Evolutionary conservation across 2,797 vertebrate species (phyloP), one percentile per base, ranked within the genome.

Genomic region (Pipistrellus kuhlii): DNA sequence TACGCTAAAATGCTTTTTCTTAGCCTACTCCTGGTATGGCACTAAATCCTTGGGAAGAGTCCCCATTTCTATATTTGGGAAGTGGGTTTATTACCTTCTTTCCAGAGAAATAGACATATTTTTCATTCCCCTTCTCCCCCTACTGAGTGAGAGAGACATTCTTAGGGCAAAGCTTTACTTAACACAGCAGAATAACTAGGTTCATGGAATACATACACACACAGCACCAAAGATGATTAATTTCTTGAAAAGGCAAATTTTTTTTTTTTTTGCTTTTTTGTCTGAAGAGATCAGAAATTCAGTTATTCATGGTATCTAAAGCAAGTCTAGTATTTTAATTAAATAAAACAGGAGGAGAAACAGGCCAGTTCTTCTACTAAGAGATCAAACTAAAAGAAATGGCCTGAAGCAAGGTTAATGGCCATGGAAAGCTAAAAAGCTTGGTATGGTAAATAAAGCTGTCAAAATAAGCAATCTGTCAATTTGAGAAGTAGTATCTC

Each of bases 331-430:
- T 46, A 82, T 77, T 90, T 78, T 93, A 66, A 94, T 87, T 95
- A 92, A 92, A 82, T 73, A 88, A 91, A 96, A 93, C 20, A 91
- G n/a, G 64, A 91, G 35, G 62, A 84, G 69, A 93, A 93, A 88
- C 51, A 84, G 46, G 48, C 27, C 90, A 59, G 38, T 85, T 90
- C 59, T 95, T 46, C 77, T 95, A 53, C 32, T 88, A 68, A n/a
- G 71, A 88, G 48, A 92, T 83, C 59, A 94, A 92, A 89, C 75
- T 94, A 83, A 93, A 93, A 95, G 23, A 90, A 92, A 93, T 55
- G 41, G 69, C 75, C 46, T 90, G 82, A 94, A 95, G 92, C 25
- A 85, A 75, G 25, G 32, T 80, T 78, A 66, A 25, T 95, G 23
- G 95, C 83, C 48, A 91, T 21, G 21, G 57, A 91, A 86, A 76